Evolutionary conservation across 2,888 invertebrate species (phyloP).

Genomic region (Sphinx pinastri): DNA sequence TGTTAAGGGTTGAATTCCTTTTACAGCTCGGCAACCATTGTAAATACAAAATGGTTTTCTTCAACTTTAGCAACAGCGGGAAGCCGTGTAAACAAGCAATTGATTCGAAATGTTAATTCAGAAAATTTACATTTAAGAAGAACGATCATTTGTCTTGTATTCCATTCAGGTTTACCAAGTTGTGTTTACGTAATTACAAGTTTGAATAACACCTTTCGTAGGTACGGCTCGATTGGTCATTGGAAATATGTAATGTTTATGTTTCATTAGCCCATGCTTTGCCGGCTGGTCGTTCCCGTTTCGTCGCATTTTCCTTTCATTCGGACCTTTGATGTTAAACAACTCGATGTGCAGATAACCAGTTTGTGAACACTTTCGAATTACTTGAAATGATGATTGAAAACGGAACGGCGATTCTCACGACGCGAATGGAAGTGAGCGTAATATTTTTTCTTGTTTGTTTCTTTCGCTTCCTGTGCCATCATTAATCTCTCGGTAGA

Average conservation of each 20-base stretch:
- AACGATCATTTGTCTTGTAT: neutral
- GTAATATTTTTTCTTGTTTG: neutral
- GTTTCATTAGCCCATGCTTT: neutral
- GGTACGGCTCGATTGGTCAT: neutral
- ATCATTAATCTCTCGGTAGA: conserved; percentile 12
- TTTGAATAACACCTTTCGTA: neutral
- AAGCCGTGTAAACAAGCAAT: conserved; percentile 1
- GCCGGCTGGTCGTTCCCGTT: neutral
- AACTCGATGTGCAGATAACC: neutral
- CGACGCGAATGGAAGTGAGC: neutral
- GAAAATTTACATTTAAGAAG: neutral
- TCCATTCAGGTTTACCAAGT: neutral
- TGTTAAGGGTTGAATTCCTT: neutral
- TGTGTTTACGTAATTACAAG: neutral
- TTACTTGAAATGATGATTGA: conserved; percentile 10
- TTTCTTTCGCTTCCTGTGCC: conserved; percentile 11
- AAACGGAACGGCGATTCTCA: conserved; percentile 5
- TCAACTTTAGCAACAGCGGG: neutral
- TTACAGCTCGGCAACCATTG: neutral
- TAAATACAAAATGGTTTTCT: conserved; percentile 3
- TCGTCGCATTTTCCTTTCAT: conserved; percentile 1
- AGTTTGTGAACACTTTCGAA: conserved; percentile 5
- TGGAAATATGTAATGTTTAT: neutral
- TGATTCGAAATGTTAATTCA: conserved; percentile 8
- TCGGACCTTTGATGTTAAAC: neutral